phyloP scores from a whole-genome alignment of 1,140 invertebrate genomes.

The Carcinoscorpius rotundicauda region DNA sequence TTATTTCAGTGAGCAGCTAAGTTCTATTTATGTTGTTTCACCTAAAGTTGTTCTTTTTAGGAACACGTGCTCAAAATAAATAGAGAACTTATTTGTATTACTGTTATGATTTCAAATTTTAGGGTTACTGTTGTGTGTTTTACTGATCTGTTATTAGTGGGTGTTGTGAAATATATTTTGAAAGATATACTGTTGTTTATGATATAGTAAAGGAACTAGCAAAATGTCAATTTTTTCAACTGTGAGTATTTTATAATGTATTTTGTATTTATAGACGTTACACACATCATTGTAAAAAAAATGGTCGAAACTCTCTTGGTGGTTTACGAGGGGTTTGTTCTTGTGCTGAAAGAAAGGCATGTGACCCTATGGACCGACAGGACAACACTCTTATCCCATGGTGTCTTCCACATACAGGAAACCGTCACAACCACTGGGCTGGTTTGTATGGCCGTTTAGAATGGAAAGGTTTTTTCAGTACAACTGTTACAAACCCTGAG shows the following conservation, averaged over 20 bases:
- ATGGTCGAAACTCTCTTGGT: constrained; percentile 44
- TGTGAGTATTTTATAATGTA: too few relatives aligned
- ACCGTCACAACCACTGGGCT: constrained; percentile 76
- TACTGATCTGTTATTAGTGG: neutral
- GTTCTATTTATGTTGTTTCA: too few relatives aligned
- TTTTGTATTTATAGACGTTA: constrained; percentile 42
- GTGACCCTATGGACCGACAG: constrained; percentile 60
- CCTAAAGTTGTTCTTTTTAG: too few relatives aligned
- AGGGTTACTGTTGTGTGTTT: constrained; percentile 2
- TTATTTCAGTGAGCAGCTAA: too few relatives aligned
- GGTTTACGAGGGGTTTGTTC: constrained; percentile 61
- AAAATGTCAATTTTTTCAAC: too few relatives aligned
- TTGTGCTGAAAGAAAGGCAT: constrained; percentile 51
- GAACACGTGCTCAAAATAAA: too few relatives aligned
- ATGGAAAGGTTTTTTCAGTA: constrained; percentile 72
- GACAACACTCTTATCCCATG: constrained; percentile 77
- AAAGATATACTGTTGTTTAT: too few relatives aligned
- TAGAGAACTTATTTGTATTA: too few relatives aligned
- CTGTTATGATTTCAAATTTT: constrained; percentile 8
- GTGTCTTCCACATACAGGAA: constrained; percentile 78
- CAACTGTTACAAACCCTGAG: constrained; percentile 70
- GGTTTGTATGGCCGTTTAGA: constrained; percentile 59
- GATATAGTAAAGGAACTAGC: too few relatives aligned
- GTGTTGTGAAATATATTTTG: neutral
- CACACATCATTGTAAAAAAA: constrained; percentile 54